Evolutionary conservation across 2,888 invertebrate genomes (phyloP).

Genomic region (Hyppa rectilinea): DNA sequence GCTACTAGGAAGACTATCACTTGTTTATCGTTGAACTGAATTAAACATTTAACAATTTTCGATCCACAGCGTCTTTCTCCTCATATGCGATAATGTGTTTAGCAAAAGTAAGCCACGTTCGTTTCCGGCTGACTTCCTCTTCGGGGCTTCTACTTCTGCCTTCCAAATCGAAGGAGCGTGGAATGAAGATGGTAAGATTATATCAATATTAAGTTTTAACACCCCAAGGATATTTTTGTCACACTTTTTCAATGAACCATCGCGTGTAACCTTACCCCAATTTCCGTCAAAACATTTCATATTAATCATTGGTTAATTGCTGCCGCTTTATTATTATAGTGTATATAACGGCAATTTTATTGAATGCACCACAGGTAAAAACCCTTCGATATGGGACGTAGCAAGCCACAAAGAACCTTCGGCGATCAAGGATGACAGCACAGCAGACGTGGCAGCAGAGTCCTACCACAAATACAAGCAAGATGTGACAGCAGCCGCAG

Average conservation of each 20-base stretch:
- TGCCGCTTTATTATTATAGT: not conserved
- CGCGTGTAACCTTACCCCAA: too few relatives aligned
- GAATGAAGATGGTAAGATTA: slow-evolving; percentile 87
- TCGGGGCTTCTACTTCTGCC: slow-evolving; percentile 86
- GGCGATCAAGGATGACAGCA: slow-evolving; percentile 74
- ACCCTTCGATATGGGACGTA: slow-evolving; percentile 90
- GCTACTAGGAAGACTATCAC: not conserved
- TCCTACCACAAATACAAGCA: slow-evolving; percentile 91
- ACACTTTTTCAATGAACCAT: not conserved
- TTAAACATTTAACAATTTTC: slow-evolving; percentile 26
- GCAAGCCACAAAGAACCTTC: slow-evolving; percentile 73
- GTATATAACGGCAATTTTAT: not conserved
- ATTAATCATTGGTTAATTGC: not conserved
- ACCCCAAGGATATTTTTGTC: not conserved
- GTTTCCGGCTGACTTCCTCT: slow-evolving; percentile 78
- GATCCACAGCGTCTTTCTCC: slow-evolving; percentile 64
- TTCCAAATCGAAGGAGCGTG: slow-evolving; percentile 91
- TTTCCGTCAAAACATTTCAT: not conserved
- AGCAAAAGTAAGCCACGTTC: slow-evolving; percentile 69
- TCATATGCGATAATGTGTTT: slow-evolving; percentile 52
- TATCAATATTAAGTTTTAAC: not conserved
- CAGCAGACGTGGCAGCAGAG: slow-evolving; percentile 92
- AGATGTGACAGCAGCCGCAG: slow-evolving; percentile 84
- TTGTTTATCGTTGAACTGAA: not conserved
- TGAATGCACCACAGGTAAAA: slow-evolving; percentile 86